A percentile compares a stretch with the other conserved stretches of the same genome.
These are phyloP conservation scores for Drosophila bocki DNA, from an alignment of 1,140 invertebrate species.

Conservation along the genomic window DNA sequence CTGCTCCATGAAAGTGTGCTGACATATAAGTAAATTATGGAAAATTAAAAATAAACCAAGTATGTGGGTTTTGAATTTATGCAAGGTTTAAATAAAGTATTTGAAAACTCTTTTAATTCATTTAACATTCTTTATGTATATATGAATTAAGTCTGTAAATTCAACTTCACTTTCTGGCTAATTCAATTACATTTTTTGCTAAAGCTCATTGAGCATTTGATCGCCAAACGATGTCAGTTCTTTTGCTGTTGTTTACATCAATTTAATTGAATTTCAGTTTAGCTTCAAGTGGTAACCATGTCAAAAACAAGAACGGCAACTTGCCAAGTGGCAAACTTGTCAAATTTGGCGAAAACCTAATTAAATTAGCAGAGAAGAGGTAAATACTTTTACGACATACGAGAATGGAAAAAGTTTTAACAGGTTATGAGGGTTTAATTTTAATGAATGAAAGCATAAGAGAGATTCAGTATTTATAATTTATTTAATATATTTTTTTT, in stretches of 20 bases:
- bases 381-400: neutral
- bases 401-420: neutral
- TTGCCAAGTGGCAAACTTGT: conserved; percentile 8
- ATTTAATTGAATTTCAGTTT: conserved; percentile 59
- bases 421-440: neutral
- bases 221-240: conserved; percentile 11
- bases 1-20: neutral
- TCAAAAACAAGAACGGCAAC: conserved; percentile 37
- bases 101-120: too few relatives aligned
- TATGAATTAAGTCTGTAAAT: neutral
- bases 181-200: conserved; percentile 14
- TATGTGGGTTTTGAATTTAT: too few relatives aligned
- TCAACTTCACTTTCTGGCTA: neutral
- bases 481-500: neutral
- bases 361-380: conserved; percentile 20
- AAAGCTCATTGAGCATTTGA: conserved; percentile 25
- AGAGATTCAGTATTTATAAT: neutral
- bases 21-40: conserved; percentile 5
- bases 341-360: conserved; percentile 44
- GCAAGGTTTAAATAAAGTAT: too few relatives aligned
- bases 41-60: neutral
- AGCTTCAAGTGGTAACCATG: conserved; percentile 24
- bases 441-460: neutral
- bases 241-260: conserved; percentile 47
- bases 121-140: neutral